Percentiles rank a stretch among this genome's conserved stretches.
These are phyloP conservation scores for Troides aeacus DNA, from an alignment of 2,888 invertebrate genomes.

Conservation along the genomic window DNA sequence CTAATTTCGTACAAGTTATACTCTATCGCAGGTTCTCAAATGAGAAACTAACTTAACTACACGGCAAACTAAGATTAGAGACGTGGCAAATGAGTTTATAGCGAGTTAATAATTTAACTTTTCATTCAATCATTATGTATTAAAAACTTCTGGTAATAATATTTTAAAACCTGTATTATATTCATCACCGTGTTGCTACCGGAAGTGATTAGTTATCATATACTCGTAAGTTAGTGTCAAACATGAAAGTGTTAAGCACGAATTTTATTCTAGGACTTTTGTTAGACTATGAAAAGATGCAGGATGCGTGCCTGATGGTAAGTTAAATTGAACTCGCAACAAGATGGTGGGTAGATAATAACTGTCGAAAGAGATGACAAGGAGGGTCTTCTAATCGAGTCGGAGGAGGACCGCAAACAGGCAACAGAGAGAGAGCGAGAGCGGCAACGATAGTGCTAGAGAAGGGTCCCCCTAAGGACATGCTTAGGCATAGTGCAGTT, in stretches of 20 bases:
- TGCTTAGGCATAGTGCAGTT: no score
- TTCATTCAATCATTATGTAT: constrained; percentile 54
- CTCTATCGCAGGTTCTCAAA: constrained; percentile 52
- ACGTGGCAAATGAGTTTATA: constrained; percentile 69
- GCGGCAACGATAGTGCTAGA: no score
- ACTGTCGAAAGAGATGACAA: no score
- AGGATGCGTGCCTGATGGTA: no score
- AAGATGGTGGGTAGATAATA: no score
- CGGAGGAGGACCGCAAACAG: no score
- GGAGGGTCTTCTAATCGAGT: no score
- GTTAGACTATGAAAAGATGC: no score
- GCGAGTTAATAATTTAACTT: constrained; percentile 62
- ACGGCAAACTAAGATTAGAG: constrained; percentile 59
- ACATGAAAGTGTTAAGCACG: background rate
- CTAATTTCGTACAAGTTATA: constrained; percentile 52
- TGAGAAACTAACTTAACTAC: constrained; percentile 72
- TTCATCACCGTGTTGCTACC: background rate
- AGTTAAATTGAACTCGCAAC: no score
- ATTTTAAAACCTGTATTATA: background rate
- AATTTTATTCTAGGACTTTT: no score
- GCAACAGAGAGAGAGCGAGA: no score
- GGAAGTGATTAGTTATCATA: background rate
- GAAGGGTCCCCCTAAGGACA: no score
- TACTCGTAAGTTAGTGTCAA: background rate
- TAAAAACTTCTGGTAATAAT: constrained; percentile 36